A percentile compares a stretch with the other conserved stretches of the same genome.
phyloP scores from a whole-genome alignment of 2,888 invertebrate genomes.

The Rugalucina vietnamica region DNA sequence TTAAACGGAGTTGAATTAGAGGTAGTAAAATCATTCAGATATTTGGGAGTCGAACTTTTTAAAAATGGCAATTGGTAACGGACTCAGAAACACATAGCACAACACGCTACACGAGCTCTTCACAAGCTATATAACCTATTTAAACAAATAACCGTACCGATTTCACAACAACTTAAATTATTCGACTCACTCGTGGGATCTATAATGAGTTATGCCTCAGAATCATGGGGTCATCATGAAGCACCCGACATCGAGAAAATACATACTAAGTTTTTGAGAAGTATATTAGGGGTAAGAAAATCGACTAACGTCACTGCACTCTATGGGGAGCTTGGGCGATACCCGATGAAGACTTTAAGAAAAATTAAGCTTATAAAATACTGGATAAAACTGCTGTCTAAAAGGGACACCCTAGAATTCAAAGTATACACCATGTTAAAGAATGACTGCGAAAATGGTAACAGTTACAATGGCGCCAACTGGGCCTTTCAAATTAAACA shows the following conservation, averaged over 20 bases:
- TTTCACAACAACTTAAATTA: background rate
- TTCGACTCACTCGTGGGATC: background rate
- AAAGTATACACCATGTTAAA: background rate
- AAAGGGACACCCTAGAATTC: background rate
- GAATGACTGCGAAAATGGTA: background rate
- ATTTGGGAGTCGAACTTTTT: background rate
- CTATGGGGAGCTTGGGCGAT: background rate
- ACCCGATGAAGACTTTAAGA: background rate
- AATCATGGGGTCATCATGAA: background rate
- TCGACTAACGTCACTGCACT: background rate
- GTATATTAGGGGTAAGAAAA: background rate
- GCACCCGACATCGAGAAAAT: background rate
- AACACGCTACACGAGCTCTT: background rate
- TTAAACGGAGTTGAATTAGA: background rate
- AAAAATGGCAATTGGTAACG: background rate
- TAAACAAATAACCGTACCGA: background rate
- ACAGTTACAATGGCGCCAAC: background rate
- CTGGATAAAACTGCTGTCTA: background rate
- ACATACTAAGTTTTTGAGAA: conserved; percentile 8
- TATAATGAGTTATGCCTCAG: background rate
- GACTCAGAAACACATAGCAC: background rate
- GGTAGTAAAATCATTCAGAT: background rate
- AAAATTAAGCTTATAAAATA: background rate
- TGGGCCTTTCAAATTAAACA: background rate
- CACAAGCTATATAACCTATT: background rate